These are phyloP conservation scores for Lepidurus apus DNA, from an alignment of 1,140 invertebrate species.

Conservation along the genomic window DNA sequence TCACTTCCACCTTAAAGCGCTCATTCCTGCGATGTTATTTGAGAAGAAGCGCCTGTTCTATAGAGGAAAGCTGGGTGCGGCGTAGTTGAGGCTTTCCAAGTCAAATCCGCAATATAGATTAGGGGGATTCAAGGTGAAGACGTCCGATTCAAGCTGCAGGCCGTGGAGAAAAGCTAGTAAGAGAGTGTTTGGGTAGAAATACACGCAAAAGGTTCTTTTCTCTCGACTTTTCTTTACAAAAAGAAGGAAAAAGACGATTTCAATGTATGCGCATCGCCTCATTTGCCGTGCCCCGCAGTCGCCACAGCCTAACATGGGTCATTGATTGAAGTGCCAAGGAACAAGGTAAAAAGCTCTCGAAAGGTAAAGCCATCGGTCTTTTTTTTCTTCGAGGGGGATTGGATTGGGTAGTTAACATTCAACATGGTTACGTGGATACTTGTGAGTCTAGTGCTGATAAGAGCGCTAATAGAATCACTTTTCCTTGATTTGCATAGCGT, in stretches of 20 bases:
- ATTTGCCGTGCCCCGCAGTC: background rate
- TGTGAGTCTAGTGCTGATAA: no score
- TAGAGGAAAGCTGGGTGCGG: background rate
- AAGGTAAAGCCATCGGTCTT: background rate
- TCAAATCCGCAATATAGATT: slow-evolving; percentile 8
- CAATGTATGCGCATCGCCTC: background rate
- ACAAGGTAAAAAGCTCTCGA: background rate
- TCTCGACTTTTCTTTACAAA: background rate
- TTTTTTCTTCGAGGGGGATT: background rate
- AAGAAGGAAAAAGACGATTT: background rate
- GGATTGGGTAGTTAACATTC: no score
- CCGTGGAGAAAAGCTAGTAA: background rate
- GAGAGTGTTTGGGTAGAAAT: background rate
- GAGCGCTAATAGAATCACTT: no score
- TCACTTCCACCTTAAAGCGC: background rate
- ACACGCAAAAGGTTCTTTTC: background rate
- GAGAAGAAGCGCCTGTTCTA: background rate
- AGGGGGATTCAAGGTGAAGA: background rate
- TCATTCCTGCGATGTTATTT: background rate
- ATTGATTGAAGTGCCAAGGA: background rate
- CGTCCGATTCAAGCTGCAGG: background rate
- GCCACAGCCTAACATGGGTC: slow-evolving; percentile 12
- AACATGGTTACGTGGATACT: no score
- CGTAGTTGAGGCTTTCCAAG: background rate
- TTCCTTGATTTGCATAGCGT: no score